A percentile compares a stretch with the other conserved stretches of the same genome.
phyloP scores from a whole-genome alignment of 2,113 vertebrate species.

The Oenanthe oenanthe region DNA sequence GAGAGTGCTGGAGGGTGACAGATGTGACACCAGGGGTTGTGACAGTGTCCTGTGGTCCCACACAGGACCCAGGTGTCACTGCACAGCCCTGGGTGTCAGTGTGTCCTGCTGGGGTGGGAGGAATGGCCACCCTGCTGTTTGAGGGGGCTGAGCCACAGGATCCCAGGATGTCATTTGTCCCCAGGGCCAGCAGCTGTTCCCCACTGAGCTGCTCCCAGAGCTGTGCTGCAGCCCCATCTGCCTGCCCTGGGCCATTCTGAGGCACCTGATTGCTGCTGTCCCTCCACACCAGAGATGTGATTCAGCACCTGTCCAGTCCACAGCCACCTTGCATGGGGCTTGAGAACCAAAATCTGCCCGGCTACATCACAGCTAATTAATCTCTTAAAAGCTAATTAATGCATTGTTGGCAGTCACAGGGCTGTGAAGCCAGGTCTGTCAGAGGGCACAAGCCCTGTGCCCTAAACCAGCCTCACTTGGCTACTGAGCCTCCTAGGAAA shows the following conservation, averaged over 20 bases:
- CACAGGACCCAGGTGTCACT: rapidly evolving
- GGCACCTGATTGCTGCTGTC: background rate
- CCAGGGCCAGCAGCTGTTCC: background rate
- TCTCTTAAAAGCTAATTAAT: background rate
- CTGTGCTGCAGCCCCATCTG: background rate
- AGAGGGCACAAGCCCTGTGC: background rate
- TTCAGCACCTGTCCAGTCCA: background rate
- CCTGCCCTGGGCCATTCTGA: background rate
- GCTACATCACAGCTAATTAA: background rate
- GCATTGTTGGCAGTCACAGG: background rate
- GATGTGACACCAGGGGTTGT: rapidly evolving
- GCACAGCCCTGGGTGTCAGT: background rate
- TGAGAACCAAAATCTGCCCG: background rate
- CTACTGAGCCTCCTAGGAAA: background rate
- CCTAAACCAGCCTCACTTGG: background rate
- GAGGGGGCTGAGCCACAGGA: background rate
- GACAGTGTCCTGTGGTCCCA: rapidly evolving
- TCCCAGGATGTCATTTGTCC: background rate
- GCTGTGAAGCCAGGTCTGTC: background rate
- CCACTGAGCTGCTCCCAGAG: background rate
- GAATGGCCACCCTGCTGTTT: background rate
- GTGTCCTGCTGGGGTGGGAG: background rate
- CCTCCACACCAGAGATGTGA: background rate
- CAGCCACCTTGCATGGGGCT: background rate
- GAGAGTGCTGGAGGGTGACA: background rate